A percentile compares a stretch with the other conserved stretches of the same genome.
phyloP scores from a whole-genome alignment of 2,113 vertebrate genomes.

The Tichodroma muraria region DNA sequence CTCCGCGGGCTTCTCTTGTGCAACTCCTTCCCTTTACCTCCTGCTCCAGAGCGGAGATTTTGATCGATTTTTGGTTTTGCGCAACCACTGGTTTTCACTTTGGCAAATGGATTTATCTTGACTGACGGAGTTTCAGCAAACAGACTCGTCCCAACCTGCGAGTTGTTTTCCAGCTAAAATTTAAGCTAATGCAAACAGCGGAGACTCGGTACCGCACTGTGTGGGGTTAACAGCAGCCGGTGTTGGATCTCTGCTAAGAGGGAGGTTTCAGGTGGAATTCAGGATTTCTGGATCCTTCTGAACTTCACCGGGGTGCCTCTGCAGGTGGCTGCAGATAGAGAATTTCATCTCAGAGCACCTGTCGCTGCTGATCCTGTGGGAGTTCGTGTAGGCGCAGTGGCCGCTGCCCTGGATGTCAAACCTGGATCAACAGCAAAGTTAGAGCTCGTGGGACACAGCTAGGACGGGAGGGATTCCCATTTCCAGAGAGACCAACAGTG shows the following conservation, averaged over 20 bases:
- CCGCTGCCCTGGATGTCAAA: neutral
- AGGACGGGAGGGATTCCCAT: neutral
- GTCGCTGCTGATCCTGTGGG: neutral
- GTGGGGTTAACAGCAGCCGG: neutral
- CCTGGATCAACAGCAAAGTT: neutral
- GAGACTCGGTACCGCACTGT: accelerated
- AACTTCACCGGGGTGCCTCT: neutral
- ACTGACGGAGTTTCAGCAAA: neutral
- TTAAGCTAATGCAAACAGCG: accelerated
- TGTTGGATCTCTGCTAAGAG: neutral
- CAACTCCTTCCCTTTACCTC: neutral
- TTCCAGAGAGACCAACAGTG: neutral
- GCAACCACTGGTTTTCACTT: neutral
- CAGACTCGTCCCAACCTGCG: neutral
- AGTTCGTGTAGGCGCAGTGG: neutral
- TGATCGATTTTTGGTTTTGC: neutral
- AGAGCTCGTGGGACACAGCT: neutral
- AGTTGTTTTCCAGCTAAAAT: neutral
- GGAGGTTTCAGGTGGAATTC: neutral
- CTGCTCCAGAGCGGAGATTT: neutral
- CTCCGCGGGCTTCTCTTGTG: neutral
- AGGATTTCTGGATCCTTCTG: neutral
- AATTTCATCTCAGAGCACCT: neutral
- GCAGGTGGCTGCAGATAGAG: neutral
- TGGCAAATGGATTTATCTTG: neutral